Evolutionary conservation across 1,140 invertebrate species (phyloP).

Genomic region (Protaetia brevitarsis): DNA sequence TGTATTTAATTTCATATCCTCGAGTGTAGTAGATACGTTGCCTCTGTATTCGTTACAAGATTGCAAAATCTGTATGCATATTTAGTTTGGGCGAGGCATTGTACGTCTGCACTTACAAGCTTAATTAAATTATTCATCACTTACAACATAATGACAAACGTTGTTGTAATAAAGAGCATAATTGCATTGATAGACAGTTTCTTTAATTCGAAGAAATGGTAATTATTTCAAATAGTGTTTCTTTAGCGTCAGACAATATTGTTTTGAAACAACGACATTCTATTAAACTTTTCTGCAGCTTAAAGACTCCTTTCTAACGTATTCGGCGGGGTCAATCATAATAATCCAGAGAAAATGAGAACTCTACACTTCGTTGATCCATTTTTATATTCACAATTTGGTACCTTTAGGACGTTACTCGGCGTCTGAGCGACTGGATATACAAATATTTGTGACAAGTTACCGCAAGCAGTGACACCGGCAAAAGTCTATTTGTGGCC

Average conservation of each 20-base stretch:
- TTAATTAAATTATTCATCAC: slow-evolving; percentile 12
- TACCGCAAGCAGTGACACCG: neutral
- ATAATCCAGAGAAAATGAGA: too few species aligned
- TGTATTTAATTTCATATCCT: too few species aligned
- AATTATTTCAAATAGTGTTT: too few species aligned
- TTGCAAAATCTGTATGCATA: neutral
- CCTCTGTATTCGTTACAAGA: neutral
- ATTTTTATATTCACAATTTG: neutral
- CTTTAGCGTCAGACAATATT: too few species aligned
- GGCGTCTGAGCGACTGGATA: neutral
- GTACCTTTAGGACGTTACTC: neutral
- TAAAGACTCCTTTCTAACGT: too few species aligned
- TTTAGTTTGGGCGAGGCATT: neutral
- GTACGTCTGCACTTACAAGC: neutral
- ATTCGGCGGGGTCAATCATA: too few species aligned
- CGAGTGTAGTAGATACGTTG: too few species aligned
- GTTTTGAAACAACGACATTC: too few species aligned
- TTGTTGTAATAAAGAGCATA: neutral
- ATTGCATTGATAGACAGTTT: neutral
- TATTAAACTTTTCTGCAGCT: too few species aligned
- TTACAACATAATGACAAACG: neutral
- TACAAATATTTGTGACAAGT: neutral
- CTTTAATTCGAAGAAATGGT: too few species aligned
- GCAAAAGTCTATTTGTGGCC: neutral
- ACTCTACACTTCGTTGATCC: too few species aligned